A percentile compares a stretch with the other conserved stretches of the same genome.
Conservation (phyloP, 2,797 vertebrate genomes). For the Simalia tracyae region DNA sequence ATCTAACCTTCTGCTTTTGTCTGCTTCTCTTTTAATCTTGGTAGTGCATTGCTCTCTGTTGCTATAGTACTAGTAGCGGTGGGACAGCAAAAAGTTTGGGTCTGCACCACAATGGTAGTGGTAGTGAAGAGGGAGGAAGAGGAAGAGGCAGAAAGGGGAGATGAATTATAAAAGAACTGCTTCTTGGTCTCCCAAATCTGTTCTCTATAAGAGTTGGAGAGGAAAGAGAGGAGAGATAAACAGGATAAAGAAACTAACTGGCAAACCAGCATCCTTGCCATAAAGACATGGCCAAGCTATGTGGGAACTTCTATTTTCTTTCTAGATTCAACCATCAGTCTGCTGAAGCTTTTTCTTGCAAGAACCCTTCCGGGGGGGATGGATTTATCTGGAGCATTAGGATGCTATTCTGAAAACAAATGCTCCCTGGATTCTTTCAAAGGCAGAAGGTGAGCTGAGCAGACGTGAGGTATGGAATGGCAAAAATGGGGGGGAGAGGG, state of each 20-base stretch:
- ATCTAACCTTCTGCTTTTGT: not conserved
- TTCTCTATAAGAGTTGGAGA: not conserved
- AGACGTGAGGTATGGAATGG: conserved; percentile 12
- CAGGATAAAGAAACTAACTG: conserved; percentile 29
- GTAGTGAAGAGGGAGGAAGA: not conserved
- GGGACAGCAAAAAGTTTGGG: conserved; percentile 2
- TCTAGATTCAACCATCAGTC: conserved; percentile 44
- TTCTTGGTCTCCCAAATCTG: conserved; percentile 20
- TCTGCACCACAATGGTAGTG: conserved; percentile 8
- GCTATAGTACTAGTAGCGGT: not conserved
- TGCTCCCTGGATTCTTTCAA: conserved; percentile 47
- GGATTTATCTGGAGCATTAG: conserved; percentile 9
- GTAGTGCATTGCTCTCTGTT: conserved; percentile 14
- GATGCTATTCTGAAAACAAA: conserved; percentile 53
- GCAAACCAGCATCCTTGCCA: conserved; percentile 59
- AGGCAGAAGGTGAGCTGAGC: conserved; percentile 26
- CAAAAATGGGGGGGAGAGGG: not conserved
- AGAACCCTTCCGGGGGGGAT: not conserved
- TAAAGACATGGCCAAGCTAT: conserved; percentile 54
- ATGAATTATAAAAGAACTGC: conserved; percentile 15
- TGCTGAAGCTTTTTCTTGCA: conserved; percentile 32
- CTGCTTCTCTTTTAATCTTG: not conserved
- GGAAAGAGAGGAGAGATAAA: conserved; percentile 1
- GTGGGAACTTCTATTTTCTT: conserved; percentile 59
- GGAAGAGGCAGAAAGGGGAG: conserved; percentile 25